A percentile compares a stretch with the other conserved stretches of the same genome.
Conservation (phyloP, 2,797 vertebrate species). For the Philypnodon macrostomus region DNA sequence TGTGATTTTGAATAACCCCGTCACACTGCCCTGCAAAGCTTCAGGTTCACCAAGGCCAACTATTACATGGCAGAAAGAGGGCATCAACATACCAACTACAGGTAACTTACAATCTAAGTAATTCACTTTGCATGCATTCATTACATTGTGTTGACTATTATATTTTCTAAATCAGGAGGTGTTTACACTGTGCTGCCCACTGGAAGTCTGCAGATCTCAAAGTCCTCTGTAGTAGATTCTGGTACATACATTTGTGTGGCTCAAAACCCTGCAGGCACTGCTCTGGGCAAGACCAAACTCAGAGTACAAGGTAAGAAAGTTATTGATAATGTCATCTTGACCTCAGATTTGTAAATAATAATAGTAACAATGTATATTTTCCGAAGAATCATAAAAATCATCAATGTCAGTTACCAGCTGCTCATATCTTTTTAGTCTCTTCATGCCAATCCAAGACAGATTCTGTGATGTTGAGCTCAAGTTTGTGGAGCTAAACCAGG, state of each 20-base stretch:
- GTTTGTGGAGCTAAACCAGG: no score
- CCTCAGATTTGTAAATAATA: no score
- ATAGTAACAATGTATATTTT: no score
- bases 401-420: no score
- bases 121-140: not conserved
- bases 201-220: conserved; percentile 88
- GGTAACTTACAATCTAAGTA: conserved; percentile 56
- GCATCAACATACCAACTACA: conserved; percentile 83
- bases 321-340: no score
- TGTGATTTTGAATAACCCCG: conserved; percentile 86
- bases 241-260: conserved; percentile 94
- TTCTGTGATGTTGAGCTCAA: no score
- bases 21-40: conserved; percentile 87
- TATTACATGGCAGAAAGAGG: conserved; percentile 96
- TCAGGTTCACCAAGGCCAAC: conserved; percentile 86
- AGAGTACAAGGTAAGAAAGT: conserved; percentile 91
- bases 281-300: conserved; percentile 91
- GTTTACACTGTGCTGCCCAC: conserved; percentile 80
- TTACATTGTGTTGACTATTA: not conserved
- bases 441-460: no score
- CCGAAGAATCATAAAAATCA: no score
- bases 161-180: conserved; percentile 65
- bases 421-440: no score
- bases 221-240: conserved; percentile 80
- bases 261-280: conserved; percentile 93